phyloP scores from a whole-genome alignment of 2,113 vertebrate genomes.

The Lontra canadensis region DNA sequence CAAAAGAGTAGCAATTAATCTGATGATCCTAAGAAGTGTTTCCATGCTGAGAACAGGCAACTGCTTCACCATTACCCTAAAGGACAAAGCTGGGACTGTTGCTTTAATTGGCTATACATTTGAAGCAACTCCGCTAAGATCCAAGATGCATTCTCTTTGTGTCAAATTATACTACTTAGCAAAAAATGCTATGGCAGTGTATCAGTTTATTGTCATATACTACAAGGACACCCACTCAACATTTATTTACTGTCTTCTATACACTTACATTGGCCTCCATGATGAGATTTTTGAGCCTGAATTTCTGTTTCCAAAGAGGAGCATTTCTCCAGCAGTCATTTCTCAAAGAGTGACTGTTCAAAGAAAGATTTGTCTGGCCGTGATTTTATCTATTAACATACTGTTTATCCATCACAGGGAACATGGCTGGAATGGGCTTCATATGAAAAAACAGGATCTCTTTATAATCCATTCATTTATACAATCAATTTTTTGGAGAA shows the following conservation, averaged over 20 bases:
- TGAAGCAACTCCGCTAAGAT: background rate
- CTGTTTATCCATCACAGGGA: background rate
- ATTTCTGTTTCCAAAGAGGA: slow-evolving; percentile 23
- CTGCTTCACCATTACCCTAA: background rate
- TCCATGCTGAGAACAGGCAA: background rate
- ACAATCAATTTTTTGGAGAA: background rate
- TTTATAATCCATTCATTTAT: background rate
- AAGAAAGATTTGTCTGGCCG: background rate
- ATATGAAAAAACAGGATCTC: background rate
- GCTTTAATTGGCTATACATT: background rate
- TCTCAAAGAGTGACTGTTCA: background rate
- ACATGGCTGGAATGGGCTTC: background rate
- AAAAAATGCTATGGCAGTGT: background rate
- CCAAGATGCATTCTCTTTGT: background rate
- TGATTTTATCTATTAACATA: background rate
- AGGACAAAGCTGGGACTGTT: background rate
- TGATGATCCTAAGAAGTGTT: background rate
- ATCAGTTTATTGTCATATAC: background rate
- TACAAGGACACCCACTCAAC: background rate
- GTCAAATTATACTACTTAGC: background rate
- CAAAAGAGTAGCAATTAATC: background rate
- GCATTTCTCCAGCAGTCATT: background rate
- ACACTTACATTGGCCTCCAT: background rate
- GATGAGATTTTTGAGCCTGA: background rate
- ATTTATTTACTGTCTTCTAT: background rate